Percentiles rank a stretch among this genome's conserved stretches.
Conservation (phyloP, 2,888 invertebrate species). For the Drosophila atroscutellata region DNA sequence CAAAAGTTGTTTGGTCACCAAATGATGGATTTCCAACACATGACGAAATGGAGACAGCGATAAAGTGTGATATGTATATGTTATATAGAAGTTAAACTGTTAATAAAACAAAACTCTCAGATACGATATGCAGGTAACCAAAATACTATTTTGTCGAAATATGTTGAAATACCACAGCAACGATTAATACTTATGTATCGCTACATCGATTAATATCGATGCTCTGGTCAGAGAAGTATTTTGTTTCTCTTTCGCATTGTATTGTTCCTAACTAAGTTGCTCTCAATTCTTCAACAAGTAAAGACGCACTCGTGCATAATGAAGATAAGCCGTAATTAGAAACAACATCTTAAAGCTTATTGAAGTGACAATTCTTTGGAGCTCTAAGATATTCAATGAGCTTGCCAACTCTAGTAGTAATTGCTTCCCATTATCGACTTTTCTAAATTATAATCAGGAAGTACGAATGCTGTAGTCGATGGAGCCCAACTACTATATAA, state of each 20-base stretch:
- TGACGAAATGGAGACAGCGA: slow-evolving; percentile 5
- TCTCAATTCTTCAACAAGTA: too few relatives aligned
- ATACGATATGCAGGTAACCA: background rate
- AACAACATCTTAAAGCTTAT: background rate
- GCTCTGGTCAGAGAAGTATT: too few relatives aligned
- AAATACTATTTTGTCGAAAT: background rate
- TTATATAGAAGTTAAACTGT: background rate
- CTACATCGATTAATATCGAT: too few relatives aligned
- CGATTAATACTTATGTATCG: too few relatives aligned
- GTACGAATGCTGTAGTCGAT: background rate
- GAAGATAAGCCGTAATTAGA: too few relatives aligned
- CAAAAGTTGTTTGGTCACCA: slow-evolving; percentile 41
- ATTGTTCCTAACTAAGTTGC: too few relatives aligned
- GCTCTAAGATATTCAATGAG: background rate
- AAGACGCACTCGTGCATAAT: too few relatives aligned
- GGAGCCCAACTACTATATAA: background rate
- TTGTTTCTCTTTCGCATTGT: too few relatives aligned
- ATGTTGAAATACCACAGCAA: too few relatives aligned
- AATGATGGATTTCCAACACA: slow-evolving; percentile 33
- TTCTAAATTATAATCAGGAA: background rate
- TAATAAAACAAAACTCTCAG: background rate
- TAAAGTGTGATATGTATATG: background rate
- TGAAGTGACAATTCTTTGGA: background rate
- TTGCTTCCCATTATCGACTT: too few relatives aligned
- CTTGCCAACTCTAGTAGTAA: background rate